Evolutionary conservation across 2,888 invertebrate species (phyloP), one percentile per base, ranked within the genome.

Genomic region (Pediacus dermestoides): DNA sequence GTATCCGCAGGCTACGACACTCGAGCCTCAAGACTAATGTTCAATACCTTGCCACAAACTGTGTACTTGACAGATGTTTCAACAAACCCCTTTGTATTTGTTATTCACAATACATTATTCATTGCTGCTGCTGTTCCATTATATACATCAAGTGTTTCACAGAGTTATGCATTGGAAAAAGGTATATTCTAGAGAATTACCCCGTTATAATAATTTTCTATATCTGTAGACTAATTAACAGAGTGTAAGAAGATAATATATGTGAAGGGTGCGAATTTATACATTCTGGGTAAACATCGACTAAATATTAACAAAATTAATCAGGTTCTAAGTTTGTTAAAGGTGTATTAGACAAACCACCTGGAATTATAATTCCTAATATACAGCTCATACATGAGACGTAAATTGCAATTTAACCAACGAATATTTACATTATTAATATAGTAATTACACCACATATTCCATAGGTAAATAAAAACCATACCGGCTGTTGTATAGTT

Each of bases 1-100:
- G 28, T 46, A 40, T 44, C 46, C 42, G 39, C 46, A 46, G 42
- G 39, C 46, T 37, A 33, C 34, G 39, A 38, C 35, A 44, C 40
- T 38, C 10, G 10, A n/a, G n/a, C n/a, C 8, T 9, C 18, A 8
- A 6, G 18, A 6, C 4, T 18, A 18, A 18, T 6, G 18, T 18
- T 18, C n/a, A n/a, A 18, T 18, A 18, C 8, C 4, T 18, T 6
- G 18, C 4, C 8, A 18, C 8, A 18, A 6, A 18, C 18, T 23
- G 23, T 23, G 23, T 23, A n/a, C 10, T 10, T 23, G 23, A 23
- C 23, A 23, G 23, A 23, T 23, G 23, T 23, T 23, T n/a, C 23
- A 4, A 23, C 23, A 6, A 10, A 3, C 4, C 23, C 4, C 23
- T 18, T 18, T 18, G 18, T 18, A 18, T 18, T 18, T 8, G 4